Evolutionary conservation across 2,888 invertebrate species (phyloP).

Genomic region (Colostygia pectinataria): DNA sequence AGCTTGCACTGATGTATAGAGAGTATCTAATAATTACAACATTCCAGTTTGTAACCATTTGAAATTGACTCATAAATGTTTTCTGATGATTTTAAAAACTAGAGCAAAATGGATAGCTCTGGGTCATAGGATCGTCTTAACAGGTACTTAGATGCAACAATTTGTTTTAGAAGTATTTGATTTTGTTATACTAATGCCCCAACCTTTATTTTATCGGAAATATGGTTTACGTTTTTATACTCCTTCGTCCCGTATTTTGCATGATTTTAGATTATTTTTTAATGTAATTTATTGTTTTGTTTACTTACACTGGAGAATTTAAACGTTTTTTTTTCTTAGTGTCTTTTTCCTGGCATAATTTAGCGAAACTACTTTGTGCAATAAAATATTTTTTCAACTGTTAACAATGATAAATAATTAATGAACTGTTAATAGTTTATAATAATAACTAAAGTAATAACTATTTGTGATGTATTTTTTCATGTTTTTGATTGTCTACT

Average conservation of each 20-base stretch:
- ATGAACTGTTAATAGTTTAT: no score
- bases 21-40: no score
- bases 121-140: no score
- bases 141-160: constrained; percentile 29
- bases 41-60: no score
- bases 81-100: no score
- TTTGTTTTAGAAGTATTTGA: constrained; percentile 43
- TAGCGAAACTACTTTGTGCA: constrained; percentile 3
- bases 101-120: no score
- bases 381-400: constrained; percentile 7
- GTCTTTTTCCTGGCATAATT: constrained; percentile 7
- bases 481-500: constrained; percentile 24
- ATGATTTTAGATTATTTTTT: constrained; percentile 26
- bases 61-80: no score
- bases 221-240: constrained; percentile 6
- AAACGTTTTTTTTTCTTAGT: constrained; percentile 6
- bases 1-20: no score
- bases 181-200: constrained; percentile 37
- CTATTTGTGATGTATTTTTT: constrained; percentile 32
- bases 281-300: constrained; percentile 15
- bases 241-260: constrained; percentile 18
- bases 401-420: no score
- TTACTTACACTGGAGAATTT: constrained; percentile 14
- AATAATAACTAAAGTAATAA: constrained; percentile 19
- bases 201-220: constrained; percentile 11